A percentile compares a stretch with the other conserved stretches of the same genome.
Evolutionary conservation across 2,888 invertebrate genomes (phyloP).

Genomic region (Hydriomena furcata): DNA sequence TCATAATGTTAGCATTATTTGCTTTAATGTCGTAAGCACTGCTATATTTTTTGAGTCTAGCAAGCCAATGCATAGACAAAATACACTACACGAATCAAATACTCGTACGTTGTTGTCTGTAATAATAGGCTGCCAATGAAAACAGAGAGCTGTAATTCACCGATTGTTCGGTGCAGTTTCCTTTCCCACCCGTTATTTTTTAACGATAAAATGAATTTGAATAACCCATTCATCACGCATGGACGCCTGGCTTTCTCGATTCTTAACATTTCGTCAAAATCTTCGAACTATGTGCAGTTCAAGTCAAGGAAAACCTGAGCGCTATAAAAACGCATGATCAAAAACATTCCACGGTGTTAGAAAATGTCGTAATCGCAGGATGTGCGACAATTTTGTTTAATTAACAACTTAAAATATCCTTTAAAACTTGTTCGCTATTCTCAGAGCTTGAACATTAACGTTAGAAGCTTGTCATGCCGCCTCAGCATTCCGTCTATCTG

Average conservation of each 20-base stretch:
- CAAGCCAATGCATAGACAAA: slow-evolving; percentile 27
- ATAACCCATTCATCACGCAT: slow-evolving; percentile 46
- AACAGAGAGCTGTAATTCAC: slow-evolving; percentile 55
- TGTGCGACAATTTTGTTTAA: slow-evolving; percentile 20
- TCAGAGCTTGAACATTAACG: slow-evolving; percentile 17
- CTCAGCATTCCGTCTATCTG: slow-evolving; percentile 12
- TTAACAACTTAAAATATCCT: slow-evolving; percentile 20
- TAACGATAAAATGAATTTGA: slow-evolving; percentile 48
- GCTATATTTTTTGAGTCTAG: background rate
- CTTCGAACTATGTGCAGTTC: background rate
- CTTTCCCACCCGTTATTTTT: slow-evolving; percentile 58
- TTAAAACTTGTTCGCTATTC: slow-evolving; percentile 11
- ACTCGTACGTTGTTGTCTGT: slow-evolving; percentile 45
- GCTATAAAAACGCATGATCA: background rate
- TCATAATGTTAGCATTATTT: background rate
- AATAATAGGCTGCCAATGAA: slow-evolving; percentile 52
- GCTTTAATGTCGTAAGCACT: too few relatives aligned
- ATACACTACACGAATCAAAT: slow-evolving; percentile 39
- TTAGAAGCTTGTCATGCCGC: slow-evolving; percentile 12
- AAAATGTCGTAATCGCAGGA: slow-evolving; percentile 22
- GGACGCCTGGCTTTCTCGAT: slow-evolving; percentile 49
- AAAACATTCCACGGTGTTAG: slow-evolving; percentile 5
- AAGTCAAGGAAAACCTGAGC: too few relatives aligned
- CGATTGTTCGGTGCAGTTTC: slow-evolving; percentile 60
- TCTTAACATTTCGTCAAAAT: slow-evolving; percentile 33